Percentiles rank a stretch among this genome's conserved stretches.
Conservation (phyloP, 2,113 vertebrate species). For the Desmodus rotundus region DNA sequence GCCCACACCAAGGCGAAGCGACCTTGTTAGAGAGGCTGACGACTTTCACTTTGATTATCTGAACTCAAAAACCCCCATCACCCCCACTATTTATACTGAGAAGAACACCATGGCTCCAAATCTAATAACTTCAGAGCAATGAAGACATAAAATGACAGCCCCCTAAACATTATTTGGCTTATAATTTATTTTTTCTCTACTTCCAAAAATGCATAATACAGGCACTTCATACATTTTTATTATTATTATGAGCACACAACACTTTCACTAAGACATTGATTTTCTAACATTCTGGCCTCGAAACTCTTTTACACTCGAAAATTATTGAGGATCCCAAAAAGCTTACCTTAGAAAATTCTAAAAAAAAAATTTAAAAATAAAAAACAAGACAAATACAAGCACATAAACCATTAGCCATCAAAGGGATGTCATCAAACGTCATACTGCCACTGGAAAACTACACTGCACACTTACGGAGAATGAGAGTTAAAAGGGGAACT, state of each 20-base stretch:
- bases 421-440: background rate
- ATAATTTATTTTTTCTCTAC: background rate
- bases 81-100: background rate
- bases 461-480: background rate
- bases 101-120: background rate
- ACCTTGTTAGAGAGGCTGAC: background rate
- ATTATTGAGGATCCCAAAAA: background rate
- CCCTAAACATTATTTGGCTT: background rate
- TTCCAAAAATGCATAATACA: background rate
- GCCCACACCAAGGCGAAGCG: background rate
- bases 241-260: background rate
- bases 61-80: background rate
- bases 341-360: background rate
- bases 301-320: background rate
- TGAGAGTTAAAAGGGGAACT: background rate
- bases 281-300: background rate
- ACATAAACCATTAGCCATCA: background rate
- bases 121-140: background rate
- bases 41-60: background rate
- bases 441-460: background rate
- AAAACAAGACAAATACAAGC: background rate
- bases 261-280: background rate
- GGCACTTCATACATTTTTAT: background rate
- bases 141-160: background rate
- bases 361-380: background rate